Evolutionary conservation across 2,113 vertebrate species (phyloP).

Genomic region (Geococcyx californianus): DNA sequence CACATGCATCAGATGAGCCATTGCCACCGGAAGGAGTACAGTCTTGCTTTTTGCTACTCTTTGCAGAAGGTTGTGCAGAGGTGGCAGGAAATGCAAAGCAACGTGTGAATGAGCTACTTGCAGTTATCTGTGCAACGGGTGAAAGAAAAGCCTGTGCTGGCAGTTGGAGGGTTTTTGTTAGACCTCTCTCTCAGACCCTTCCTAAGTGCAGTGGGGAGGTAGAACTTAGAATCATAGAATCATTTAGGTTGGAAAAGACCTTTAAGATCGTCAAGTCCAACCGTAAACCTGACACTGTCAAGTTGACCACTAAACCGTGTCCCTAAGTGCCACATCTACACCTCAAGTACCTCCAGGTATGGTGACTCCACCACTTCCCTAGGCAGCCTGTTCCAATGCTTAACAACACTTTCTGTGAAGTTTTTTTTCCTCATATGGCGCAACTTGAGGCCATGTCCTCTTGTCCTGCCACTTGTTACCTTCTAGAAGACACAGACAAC

Average conservation of each 20-base stretch:
- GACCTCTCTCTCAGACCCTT: not conserved
- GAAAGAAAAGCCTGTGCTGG: not conserved
- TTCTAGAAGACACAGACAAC: not conserved
- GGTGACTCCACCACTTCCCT: not conserved
- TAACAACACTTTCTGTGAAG: not conserved
- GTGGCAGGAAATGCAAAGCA: not conserved
- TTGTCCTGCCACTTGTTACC: fast-evolving
- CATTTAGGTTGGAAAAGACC: not conserved
- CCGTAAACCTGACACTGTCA: fast-evolving
- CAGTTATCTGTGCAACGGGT: not conserved
- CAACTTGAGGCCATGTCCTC: not conserved
- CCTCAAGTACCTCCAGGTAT: not conserved
- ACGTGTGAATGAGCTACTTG: fast-evolving
- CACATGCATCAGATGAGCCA: fast-evolving
- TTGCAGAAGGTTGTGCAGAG: not conserved
- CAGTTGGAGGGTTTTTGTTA: not conserved
- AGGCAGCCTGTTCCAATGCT: not conserved
- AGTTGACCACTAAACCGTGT: not conserved
- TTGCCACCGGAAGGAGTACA: not conserved
- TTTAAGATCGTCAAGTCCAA: not conserved
- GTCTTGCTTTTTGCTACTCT: not conserved
- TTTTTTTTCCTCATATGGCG: not conserved
- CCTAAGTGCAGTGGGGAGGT: not conserved
- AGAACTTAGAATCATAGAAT: not conserved
- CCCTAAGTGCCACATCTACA: not conserved